A percentile compares a stretch with the other conserved stretches of the same genome.
Conservation (phyloP, 2,797 vertebrate genomes). For the Chaetodon trifasciatus region DNA sequence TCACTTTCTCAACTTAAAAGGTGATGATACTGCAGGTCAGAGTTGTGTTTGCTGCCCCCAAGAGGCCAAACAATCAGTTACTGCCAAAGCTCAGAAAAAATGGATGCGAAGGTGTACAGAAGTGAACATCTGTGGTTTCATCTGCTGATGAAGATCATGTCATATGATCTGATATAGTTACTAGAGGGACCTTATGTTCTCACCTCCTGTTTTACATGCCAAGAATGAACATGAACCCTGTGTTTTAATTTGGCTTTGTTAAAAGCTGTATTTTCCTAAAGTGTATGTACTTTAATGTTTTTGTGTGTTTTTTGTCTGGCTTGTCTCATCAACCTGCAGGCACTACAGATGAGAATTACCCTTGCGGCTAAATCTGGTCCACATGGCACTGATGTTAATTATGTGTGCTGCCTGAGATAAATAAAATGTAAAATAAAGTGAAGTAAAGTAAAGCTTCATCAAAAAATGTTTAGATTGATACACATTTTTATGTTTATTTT, state of each 20-base stretch:
- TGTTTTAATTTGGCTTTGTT: not conserved
- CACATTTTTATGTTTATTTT: conserved; percentile 51
- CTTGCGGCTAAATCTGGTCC: too few relatives aligned
- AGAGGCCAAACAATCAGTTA: not conserved
- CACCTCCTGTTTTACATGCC: not conserved
- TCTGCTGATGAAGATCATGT: not conserved
- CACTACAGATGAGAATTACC: too few relatives aligned
- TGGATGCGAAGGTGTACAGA: not conserved
- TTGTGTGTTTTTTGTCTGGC: too few relatives aligned
- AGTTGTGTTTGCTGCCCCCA: not conserved
- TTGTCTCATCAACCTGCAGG: too few relatives aligned
- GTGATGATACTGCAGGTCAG: not conserved
- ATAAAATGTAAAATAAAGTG: not conserved
- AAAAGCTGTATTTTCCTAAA: too few relatives aligned
- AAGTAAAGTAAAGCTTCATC: not conserved
- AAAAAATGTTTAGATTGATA: conserved; percentile 2
- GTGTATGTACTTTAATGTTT: too few relatives aligned
- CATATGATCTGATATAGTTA: not conserved
- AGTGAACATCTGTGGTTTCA: not conserved
- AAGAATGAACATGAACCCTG: not conserved
- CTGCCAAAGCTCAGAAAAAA: not conserved
- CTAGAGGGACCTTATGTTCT: too few relatives aligned
- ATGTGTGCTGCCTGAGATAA: not conserved
- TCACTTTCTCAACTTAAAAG: not conserved
- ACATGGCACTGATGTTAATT: too few relatives aligned